Conservation (phyloP, 2,113 vertebrate species). For the cat (Felis catus) region F.catus_Fca126_mat1.0 CM031426.1:29530501-29531000, state of each 20-base stretch:
- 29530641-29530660: background rate
- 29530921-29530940: no score
- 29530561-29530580: no score
- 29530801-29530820: background rate
- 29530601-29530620: no score
- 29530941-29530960: background rate
- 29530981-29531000: background rate
- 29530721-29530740: background rate
- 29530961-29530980: background rate
- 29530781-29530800: background rate
- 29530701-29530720: background rate
- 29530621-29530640: background rate
- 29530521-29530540: no score
- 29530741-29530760: no score
- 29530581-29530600: no score
- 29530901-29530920: no score
- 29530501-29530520: no score
- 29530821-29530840: background rate
- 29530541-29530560: no score
- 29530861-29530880: background rate
- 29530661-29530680: accelerated
- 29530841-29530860: background rate
- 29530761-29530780: background rate
- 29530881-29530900: background rate
- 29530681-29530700: no score